A percentile compares a stretch with the other conserved stretches of the same genome.
phyloP scores from a whole-genome alignment of 2,888 invertebrate genomes.

The Heliconius aoede region DNA sequence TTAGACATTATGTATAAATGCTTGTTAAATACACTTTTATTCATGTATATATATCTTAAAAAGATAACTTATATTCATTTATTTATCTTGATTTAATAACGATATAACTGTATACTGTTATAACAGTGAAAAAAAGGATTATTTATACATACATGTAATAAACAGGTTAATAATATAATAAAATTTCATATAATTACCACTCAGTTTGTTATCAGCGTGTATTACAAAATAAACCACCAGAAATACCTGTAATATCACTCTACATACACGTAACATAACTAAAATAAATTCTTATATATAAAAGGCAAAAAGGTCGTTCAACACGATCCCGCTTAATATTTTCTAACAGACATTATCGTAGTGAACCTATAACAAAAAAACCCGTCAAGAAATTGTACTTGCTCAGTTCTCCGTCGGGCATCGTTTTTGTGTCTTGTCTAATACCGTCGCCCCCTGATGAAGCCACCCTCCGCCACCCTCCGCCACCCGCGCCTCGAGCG shows the following conservation, averaged over 20 bases:
- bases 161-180: not conserved
- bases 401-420: conserved; percentile 74
- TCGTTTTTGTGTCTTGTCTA: conserved; percentile 84
- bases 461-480: conserved; percentile 56
- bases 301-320: conserved; percentile 16
- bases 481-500: conserved; percentile 65
- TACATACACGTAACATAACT: not conserved
- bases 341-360: conserved; percentile 50
- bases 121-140: not conserved
- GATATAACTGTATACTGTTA: not conserved
- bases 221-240: not conserved
- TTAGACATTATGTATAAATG: not conserved
- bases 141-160: not conserved
- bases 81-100: not conserved
- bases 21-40: not conserved
- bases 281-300: conserved; percentile 26
- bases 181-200: not conserved
- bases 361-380: conserved; percentile 56
- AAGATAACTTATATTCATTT: not conserved
- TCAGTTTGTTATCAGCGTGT: not conserved
- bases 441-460: conserved; percentile 81
- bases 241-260: not conserved
- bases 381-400: conserved; percentile 72
- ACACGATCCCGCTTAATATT: conserved; percentile 35
- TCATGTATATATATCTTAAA: not conserved